Evolutionary conservation across 2,888 invertebrate species (phyloP).

Genomic region (Terebella lapidaria): DNA sequence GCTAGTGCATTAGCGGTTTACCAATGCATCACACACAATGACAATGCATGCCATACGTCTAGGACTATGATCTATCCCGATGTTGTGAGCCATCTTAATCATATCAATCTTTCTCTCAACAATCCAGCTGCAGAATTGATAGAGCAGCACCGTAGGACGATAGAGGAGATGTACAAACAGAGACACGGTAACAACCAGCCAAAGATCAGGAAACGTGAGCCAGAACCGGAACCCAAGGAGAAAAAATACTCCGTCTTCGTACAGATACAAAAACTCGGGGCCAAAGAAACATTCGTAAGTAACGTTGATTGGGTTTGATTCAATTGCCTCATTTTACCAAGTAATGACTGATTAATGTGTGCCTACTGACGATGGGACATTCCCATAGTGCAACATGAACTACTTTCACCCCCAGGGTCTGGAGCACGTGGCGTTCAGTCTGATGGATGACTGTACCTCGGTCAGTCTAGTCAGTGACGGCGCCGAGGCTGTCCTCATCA

Average conservation of each 20-base stretch:
- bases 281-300: slow-evolving; percentile 5
- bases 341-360: too few relatives aligned
- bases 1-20: too few relatives aligned
- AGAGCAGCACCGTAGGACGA: background rate
- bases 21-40: too few relatives aligned
- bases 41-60: too few relatives aligned
- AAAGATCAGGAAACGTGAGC: background rate
- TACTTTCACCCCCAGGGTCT: slow-evolving; percentile 40
- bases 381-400: too few relatives aligned
- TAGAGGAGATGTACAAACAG: background rate
- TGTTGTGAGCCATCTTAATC: too few relatives aligned
- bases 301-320: background rate
- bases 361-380: too few relatives aligned
- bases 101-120: too few relatives aligned
- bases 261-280: slow-evolving; percentile 1
- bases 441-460: slow-evolving; percentile 27
- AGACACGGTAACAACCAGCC: background rate
- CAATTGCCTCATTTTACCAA: too few relatives aligned
- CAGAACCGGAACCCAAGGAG: background rate
- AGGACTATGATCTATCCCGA: too few relatives aligned
- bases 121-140: background rate
- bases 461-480: slow-evolving; percentile 49
- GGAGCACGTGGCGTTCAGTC: slow-evolving; percentile 29
- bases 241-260: background rate
- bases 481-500: slow-evolving; percentile 49